These are phyloP conservation scores for Sussaba pulchella DNA, from an alignment of 2,888 invertebrate genomes.

Conservation along the genomic window DNA sequence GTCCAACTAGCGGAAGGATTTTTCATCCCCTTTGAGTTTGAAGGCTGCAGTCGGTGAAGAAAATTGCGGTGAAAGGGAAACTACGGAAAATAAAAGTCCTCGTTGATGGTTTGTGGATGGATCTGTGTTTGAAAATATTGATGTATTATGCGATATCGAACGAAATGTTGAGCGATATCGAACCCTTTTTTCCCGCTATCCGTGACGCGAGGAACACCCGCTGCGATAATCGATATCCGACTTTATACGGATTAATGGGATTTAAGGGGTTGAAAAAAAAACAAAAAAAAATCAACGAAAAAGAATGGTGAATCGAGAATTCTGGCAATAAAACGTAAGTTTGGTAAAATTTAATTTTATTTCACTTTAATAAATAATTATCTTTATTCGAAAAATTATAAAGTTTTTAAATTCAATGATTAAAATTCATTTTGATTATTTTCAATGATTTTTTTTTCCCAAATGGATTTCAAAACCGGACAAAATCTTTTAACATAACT, in stretches of 20 bases:
- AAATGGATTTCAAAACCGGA: too few relatives aligned
- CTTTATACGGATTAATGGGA: conserved; percentile 2
- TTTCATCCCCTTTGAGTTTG: conserved; percentile 62
- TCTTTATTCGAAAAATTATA: too few relatives aligned
- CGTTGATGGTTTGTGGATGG: conserved; percentile 66
- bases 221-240: not conserved
- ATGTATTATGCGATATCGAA: conserved; percentile 69
- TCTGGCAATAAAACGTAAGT: not conserved
- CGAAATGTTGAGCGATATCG: conserved; percentile 74
- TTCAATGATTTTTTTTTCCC: too few relatives aligned
- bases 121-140: conserved; percentile 79
- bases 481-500: too few relatives aligned
- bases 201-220: conserved; percentile 29
- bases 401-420: too few relatives aligned
- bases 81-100: not conserved
- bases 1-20: conserved; percentile 73
- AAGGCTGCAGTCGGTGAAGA: conserved; percentile 10
- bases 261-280: not conserved
- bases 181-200: conserved; percentile 38
- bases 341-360: not conserved
- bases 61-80: conserved; percentile 68
- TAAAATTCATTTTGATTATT: too few relatives aligned
- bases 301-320: not conserved
- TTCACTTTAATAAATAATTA: too few relatives aligned
- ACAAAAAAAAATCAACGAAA: not conserved